Base-by-base conservation (phyloP, 2,113 vertebrate genomes). In the Lonchura striata region DNA sequence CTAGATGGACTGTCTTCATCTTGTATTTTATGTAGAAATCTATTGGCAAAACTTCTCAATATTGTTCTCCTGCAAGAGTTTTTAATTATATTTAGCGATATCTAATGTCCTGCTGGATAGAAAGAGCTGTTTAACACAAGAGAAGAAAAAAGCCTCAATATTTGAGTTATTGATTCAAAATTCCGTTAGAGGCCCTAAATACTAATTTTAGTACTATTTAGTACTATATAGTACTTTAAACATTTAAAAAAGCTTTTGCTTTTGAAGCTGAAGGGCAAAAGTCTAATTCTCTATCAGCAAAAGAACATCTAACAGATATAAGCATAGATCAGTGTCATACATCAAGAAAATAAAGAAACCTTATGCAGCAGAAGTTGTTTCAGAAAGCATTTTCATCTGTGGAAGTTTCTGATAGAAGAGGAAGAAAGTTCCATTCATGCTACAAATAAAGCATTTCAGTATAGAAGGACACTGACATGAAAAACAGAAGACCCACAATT, bases 41-140 rank as follows among this genome's bases (percentile, higher is more conserved):
- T 37, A 85, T 88, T 88, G 96, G 87, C 41, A 96, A 35, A 54
- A 60, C 52, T 84, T 88, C 70, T 86, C 39, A 78, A 65, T 2
- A 23, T 54, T 91, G 41, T 65, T 92, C 82, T 90, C 33, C 84
- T 88, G 70, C 37, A 53, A 63, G 19, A 44, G 19, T 79, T 85
- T 79, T 92, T 81, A 66, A 54, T 91, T 89, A 68, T 84, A 81
- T 95, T 91, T 87, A 86, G 81, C 94, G 71, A 92, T 87, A 86
- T 49, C 76, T 79, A 64, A 60, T 7, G 4, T 94, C 74, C 82
- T 93, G 22, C 50, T 74, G 76, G 90, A 95, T 41, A 95, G 59
- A 53, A 5, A 46, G 59, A 39, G 68, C 9, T 56, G 30, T 70
- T 85, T 81, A 76, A 71, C 4, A 12, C n/a, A 61, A 74, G 46